These are phyloP conservation scores for Apis florea DNA, from an alignment of 1,140 invertebrate species.

Conservation along the genomic window DNA sequence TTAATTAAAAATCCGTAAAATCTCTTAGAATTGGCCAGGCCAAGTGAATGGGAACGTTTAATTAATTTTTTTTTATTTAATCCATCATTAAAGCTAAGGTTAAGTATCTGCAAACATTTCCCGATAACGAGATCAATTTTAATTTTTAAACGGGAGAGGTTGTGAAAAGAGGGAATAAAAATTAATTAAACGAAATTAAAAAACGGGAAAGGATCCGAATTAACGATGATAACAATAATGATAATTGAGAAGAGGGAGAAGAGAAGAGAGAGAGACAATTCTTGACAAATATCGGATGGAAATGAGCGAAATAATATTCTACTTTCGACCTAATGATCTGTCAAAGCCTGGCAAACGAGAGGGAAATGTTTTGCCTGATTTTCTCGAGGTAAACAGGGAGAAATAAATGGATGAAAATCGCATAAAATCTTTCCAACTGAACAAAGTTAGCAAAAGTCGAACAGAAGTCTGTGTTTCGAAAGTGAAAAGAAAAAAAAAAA, in stretches of 20 bases:
- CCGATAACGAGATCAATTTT: too few species aligned
- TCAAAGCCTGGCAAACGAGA: slow-evolving; percentile 31
- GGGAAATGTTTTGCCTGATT: slow-evolving; percentile 39
- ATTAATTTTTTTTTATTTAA: slow-evolving; percentile 2
- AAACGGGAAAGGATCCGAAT: too few species aligned
- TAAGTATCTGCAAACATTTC: too few species aligned
- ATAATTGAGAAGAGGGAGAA: too few species aligned
- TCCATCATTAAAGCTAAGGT: too few species aligned
- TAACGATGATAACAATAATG: too few species aligned
- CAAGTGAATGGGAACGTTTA: neutral
- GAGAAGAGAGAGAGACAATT: neutral
- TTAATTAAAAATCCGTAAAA: neutral
- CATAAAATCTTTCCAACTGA: neutral
- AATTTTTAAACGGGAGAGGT: neutral
- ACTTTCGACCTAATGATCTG: slow-evolving; percentile 39
- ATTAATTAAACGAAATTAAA: too few species aligned
- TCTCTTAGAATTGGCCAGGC: neutral
- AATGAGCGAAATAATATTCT: neutral
- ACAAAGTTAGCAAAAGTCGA: neutral
- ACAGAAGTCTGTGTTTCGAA: too few species aligned
- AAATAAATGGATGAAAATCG: neutral
- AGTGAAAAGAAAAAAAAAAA: neutral
- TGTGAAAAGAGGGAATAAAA: neutral
- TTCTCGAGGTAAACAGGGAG: slow-evolving; percentile 27
- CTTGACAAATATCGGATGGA: neutral